Evolutionary conservation across 2,797 vertebrate genomes (phyloP), one percentile per base, ranked within the genome.

Genomic region (Oreochromis grahami): DNA sequence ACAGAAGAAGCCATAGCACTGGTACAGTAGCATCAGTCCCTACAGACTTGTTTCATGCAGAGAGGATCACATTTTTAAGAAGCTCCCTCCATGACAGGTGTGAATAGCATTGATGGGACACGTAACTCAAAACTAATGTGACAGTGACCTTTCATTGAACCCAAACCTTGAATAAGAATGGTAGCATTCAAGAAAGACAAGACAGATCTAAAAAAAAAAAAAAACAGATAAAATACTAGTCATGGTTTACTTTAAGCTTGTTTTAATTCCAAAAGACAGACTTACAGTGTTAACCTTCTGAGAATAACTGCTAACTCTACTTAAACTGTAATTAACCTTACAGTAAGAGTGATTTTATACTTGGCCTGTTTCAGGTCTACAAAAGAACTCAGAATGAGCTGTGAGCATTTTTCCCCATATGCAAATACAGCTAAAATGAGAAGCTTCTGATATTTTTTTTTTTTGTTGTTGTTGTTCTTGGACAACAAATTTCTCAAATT

Each of bases 11-110:
- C 9, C 55, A 8, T 56, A 78, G 58, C 26, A 45, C 70, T 79
- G 50, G 32, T 41, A 78, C 43, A 77, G 88, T 85, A 76, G 79
- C 81, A 29, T 52, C 26, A 51, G n/a, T 55, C 50, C 36, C 53
- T 55, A 56, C 45, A 5, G 52, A 87, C 80, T 82, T 63, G 76
- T 87, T 89, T 91, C 79, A 79, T 74, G 50, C 78, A 74, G 24
- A 88, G 72, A 79, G 88, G 89, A 90, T 93, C 85, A 81, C 2
- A 87, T 87, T 91, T 83, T 87, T 36, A 83, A 78, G 81, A 86
- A 76, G 56, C 70, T 74, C 3, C 3, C 36, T 81, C 9, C 13
- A 6, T 83, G 80, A 70, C 82, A 89, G 82, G 82, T 90, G 86
- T 86, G 86, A 91, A 89, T 81, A 83, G 60, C 63, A 84, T 79